Base-by-base conservation (phyloP, 2,113 vertebrate species). In the Prinia subflava region DNA sequence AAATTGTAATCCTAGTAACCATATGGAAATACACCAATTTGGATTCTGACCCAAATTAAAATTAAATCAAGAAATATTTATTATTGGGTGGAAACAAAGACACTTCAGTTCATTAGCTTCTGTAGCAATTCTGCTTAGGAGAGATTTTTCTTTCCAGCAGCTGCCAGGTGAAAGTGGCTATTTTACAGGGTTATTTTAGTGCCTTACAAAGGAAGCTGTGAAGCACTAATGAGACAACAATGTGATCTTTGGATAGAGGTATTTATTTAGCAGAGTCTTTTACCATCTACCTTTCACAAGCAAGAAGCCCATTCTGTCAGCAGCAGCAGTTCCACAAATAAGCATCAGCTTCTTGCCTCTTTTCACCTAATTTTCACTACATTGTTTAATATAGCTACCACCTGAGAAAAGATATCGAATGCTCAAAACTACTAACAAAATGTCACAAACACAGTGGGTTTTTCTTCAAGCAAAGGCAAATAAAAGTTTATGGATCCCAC, bases 301-400 rank as follows among this genome's bases (percentile, higher is more conserved):
- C 42, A 83, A 73, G 60, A 96, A 92, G 49, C 67, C 49, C 9
- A 19, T 30, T 76, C 64, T 91, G 41, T 41, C 46, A 88, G 70
- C 89, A 76, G 77, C 33, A 78, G 65, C 52, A 92, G 44, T 63
- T 88, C 71, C 88, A 93, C 60, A 96, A 92, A 88, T 47, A 92
- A 71, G 31, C 52, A 78, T 6, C 64, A 27, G n/a, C 33, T 57
- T 93, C 73, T 92, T 82, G 41, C 42, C 73, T 74, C 28, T 80
- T 90, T 81, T 62, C 42, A 42, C 35, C 56, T 52, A 37, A 60
- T 76, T 93, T 91, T 73, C 53, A 70, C 47, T 35, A 20, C 59
- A 42, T 57, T 71, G 46, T 89, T 96, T 95, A 83, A 92, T 53
- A 85, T 22, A 94, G 44, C 37, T 80, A 47, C 67, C 83, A 88